These are phyloP conservation scores for Pimpla rufipes DNA, from an alignment of 2,888 invertebrate species.

Conservation along the genomic window DNA sequence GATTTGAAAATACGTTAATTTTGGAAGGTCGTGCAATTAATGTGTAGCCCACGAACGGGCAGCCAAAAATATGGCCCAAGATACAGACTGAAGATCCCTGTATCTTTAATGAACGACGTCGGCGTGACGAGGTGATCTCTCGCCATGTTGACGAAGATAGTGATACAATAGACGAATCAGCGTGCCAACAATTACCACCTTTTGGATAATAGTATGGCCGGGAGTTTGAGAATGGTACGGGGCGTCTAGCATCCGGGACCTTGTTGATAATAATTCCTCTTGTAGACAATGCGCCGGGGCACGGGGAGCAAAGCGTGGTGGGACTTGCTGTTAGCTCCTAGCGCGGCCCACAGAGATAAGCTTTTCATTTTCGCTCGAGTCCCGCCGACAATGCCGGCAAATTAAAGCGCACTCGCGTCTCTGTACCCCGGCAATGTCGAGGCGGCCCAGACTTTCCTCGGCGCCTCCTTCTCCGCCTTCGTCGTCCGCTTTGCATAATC, in stretches of 20 bases:
- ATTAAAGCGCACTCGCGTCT: constrained; percentile 73
- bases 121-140: neutral
- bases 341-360: constrained; percentile 76
- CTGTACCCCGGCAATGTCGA: constrained; percentile 16
- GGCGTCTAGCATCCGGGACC: constrained; percentile 50
- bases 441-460: constrained; percentile 9
- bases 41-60: neutral
- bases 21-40: no score
- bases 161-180: constrained; percentile 57
- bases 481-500: constrained; percentile 76
- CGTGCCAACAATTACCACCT: constrained; percentile 59
- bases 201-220: neutral
- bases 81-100: no score
- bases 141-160: constrained; percentile 21
- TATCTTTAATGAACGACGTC: constrained; percentile 4
- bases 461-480: neutral
- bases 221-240: neutral
- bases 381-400: constrained; percentile 77
- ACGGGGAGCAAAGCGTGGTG: constrained; percentile 50
- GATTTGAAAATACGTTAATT: no score
- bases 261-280: constrained; percentile 78
- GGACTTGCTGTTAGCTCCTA: constrained; percentile 48
- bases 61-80: neutral
- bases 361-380: constrained; percentile 79
- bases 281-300: constrained; percentile 74